Percentiles rank a stretch among this genome's conserved stretches.
phyloP scores from a whole-genome alignment of 2,888 invertebrate genomes.

The Acrocera orbiculus region DNA sequence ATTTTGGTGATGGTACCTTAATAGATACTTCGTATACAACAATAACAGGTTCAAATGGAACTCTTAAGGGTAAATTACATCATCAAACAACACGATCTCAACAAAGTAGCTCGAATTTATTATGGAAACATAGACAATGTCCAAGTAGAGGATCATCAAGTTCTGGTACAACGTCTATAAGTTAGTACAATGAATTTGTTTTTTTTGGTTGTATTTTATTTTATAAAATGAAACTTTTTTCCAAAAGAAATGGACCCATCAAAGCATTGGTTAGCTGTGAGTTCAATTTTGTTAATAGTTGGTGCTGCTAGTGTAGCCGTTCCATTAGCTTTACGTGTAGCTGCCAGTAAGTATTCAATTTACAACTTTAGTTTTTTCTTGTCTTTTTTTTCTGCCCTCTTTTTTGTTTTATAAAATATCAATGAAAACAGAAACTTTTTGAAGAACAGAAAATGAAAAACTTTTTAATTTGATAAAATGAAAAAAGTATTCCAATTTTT shows the following conservation, averaged over 20 bases:
- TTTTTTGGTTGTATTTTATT: background rate
- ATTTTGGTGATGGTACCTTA: slow-evolving; percentile 15
- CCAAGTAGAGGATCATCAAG: slow-evolving; percentile 30
- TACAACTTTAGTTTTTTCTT: too few relatives aligned
- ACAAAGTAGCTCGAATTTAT: slow-evolving; percentile 23
- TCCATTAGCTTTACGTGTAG: slow-evolving; percentile 57
- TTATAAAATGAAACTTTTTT: too few relatives aligned
- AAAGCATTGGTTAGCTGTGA: slow-evolving; percentile 61
- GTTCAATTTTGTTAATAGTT: slow-evolving; percentile 55
- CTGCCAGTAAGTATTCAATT: slow-evolving; percentile 40
- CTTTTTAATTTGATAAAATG: too few relatives aligned
- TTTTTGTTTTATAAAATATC: too few relatives aligned
- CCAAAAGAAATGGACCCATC: slow-evolving; percentile 37
- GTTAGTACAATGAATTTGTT: slow-evolving; percentile 20
- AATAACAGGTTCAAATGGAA: slow-evolving; percentile 21
- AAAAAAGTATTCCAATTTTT: too few relatives aligned
- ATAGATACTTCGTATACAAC: slow-evolving; percentile 20
- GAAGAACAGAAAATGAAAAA: too few relatives aligned
- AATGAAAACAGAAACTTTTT: too few relatives aligned
- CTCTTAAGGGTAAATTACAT: slow-evolving; percentile 25
- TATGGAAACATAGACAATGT: slow-evolving; percentile 31
- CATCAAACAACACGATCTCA: slow-evolving; percentile 10
- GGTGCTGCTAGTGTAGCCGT: slow-evolving; percentile 67
- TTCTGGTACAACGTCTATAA: slow-evolving; percentile 30
- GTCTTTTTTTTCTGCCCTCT: too few relatives aligned